phyloP scores from a whole-genome alignment of 1,140 invertebrate genomes.

The Papilio machaon region DNA sequence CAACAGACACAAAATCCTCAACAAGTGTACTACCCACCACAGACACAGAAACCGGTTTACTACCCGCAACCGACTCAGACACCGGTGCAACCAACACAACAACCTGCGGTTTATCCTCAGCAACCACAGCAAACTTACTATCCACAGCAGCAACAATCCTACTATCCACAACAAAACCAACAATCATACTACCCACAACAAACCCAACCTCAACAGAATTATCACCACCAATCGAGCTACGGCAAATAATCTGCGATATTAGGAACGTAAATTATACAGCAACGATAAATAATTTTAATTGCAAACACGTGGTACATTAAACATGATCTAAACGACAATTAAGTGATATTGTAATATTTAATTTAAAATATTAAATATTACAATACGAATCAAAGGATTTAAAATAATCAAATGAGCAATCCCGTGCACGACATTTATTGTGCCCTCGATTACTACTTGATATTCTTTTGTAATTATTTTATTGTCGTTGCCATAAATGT shows the following conservation, averaged over 20 bases:
- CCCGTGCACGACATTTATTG: constrained; percentile 71
- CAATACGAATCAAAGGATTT: constrained; percentile 29
- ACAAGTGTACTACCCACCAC: constrained; percentile 28
- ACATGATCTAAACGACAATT: background rate
- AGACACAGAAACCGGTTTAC: constrained; percentile 41
- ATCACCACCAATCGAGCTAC: constrained; percentile 36
- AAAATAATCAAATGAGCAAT: constrained; percentile 56
- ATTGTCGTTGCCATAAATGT: constrained; percentile 58
- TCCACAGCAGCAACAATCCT: constrained; percentile 42
- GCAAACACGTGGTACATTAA: background rate
- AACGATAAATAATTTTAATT: constrained; percentile 5
- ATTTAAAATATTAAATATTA: background rate
- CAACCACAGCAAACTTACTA: constrained; percentile 41
- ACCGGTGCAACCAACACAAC: constrained; percentile 21
- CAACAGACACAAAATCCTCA: constrained; percentile 41
- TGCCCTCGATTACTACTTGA: constrained; percentile 67
- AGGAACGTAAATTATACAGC: constrained; percentile 11
- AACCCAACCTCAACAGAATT: constrained; percentile 38
- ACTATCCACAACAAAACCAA: constrained; percentile 39
- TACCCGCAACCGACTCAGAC: constrained; percentile 33
- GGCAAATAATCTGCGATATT: constrained; percentile 27
- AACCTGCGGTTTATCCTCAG: constrained; percentile 35
- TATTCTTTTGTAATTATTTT: constrained; percentile 59
- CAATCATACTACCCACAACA: constrained; percentile 38
- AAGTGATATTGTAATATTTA: background rate